Conservation (phyloP, 2,888 invertebrate genomes). For the Leptinotarsa juncta region DNA sequence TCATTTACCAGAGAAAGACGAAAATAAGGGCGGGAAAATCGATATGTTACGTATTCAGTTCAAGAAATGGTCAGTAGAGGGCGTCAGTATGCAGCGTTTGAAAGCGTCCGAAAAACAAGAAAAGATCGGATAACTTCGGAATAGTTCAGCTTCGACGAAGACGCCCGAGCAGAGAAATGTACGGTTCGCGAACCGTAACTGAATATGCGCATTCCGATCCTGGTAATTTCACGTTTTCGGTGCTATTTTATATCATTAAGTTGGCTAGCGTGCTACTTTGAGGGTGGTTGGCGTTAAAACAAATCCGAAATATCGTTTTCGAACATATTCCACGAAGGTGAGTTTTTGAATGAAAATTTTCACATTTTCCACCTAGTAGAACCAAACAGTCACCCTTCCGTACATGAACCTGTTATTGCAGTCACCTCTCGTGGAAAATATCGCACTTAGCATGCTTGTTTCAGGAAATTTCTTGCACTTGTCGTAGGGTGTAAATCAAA, state of each 20-base stretch:
- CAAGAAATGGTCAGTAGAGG: slow-evolving; percentile 51
- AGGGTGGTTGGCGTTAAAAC: slow-evolving; percentile 64
- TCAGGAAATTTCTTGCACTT: neutral
- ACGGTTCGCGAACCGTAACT: slow-evolving; percentile 21
- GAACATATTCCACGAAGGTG: slow-evolving; percentile 44
- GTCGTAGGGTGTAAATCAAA: neutral
- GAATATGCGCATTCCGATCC: slow-evolving; percentile 61
- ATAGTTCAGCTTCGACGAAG: neutral
- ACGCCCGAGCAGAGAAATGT: neutral
- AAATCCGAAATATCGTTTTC: slow-evolving; percentile 53
- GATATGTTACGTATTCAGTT: slow-evolving; percentile 53
- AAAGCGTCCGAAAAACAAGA: slow-evolving; percentile 19
- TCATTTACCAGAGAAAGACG: slow-evolving; percentile 61
- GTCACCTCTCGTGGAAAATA: neutral
- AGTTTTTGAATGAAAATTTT: slow-evolving; percentile 38
- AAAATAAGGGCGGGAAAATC: slow-evolving; percentile 64
- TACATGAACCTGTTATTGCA: neutral
- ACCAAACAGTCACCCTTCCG: neutral
- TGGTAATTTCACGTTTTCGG: slow-evolving; percentile 64
- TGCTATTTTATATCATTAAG: slow-evolving; percentile 65
- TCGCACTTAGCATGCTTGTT: slow-evolving; percentile 9
- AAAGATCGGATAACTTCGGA: slow-evolving; percentile 9
- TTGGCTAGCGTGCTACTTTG: slow-evolving; percentile 66
- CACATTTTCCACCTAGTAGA: slow-evolving; percentile 10
- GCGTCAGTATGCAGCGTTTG: slow-evolving; percentile 52